Conservation (phyloP, 30 jellyfish, hydroid and myxozoan species). For the Nemopilema nomurai region DNA sequence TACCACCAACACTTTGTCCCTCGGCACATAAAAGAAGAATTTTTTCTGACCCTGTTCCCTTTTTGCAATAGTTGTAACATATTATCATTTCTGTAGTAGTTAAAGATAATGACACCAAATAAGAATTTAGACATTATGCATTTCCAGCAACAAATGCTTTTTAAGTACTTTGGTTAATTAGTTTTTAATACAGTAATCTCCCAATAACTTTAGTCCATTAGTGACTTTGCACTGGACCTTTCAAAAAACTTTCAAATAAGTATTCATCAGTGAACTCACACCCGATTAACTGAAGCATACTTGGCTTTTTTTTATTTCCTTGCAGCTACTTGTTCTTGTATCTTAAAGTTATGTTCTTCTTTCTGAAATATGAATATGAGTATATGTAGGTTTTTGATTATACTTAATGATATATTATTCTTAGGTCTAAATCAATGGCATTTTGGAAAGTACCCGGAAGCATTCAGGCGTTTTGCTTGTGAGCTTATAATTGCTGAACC, state of each 20-base stretch:
- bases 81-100: not conserved
- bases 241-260: not conserved
- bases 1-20: not conserved
- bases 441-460: constrained; percentile 42
- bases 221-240: not conserved
- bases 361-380: not conserved
- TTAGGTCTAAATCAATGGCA: constrained; percentile 43
- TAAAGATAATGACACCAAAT: not conserved
- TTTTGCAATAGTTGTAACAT: not conserved
- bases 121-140: not conserved
- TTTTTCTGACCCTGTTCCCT: not conserved
- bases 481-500: constrained; percentile 43
- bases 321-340: not conserved
- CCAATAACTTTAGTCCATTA: not conserved
- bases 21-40: not conserved
- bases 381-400: not conserved
- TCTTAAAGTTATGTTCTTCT: not conserved
- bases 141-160: not conserved
- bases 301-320: not conserved
- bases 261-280: not conserved
- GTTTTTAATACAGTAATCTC: not conserved
- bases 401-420: not conserved
- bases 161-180: not conserved
- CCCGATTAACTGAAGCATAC: not conserved
- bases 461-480: constrained; percentile 39